Evolutionary conservation across 2,888 invertebrate genomes (phyloP).

Genomic region (Meiosimyza decipiens): DNA sequence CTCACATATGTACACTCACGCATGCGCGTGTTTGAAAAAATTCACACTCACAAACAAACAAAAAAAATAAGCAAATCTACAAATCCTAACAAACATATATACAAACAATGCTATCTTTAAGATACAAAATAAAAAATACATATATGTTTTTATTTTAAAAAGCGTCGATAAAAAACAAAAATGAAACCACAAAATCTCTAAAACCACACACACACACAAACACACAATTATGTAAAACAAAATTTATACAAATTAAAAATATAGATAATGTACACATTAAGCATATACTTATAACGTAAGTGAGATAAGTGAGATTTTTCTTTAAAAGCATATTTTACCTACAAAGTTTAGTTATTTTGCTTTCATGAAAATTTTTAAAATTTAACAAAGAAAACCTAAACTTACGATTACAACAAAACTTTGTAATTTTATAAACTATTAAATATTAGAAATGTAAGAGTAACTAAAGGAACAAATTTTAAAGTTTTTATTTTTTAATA

Average conservation of each 20-base stretch:
- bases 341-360: conserved; percentile 28
- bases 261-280: too few species aligned
- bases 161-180: conserved; percentile 3
- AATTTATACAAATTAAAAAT: too few species aligned
- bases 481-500: conserved; percentile 26
- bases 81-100: too few species aligned
- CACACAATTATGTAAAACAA: conserved; percentile 3
- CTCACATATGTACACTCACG: too few species aligned
- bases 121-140: conserved; percentile 30
- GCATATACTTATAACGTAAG: conserved; percentile 6
- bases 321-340: conserved; percentile 28
- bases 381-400: conserved; percentile 36
- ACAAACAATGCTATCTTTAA: conserved; percentile 32
- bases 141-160: conserved; percentile 17
- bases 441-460: conserved; percentile 24
- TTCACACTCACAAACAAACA: not conserved
- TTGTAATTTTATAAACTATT: conserved; percentile 25
- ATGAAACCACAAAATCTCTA: conserved; percentile 34
- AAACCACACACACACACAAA: conserved; percentile 31
- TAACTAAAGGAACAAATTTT: conserved; percentile 26
- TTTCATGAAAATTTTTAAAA: conserved; percentile 31
- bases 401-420: not conserved
- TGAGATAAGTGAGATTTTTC: conserved; percentile 18
- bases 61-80: not conserved
- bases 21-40: conserved; percentile 4